Conservation (phyloP, 2,113 vertebrate species). For the Cyanocitta stelleri region DNA sequence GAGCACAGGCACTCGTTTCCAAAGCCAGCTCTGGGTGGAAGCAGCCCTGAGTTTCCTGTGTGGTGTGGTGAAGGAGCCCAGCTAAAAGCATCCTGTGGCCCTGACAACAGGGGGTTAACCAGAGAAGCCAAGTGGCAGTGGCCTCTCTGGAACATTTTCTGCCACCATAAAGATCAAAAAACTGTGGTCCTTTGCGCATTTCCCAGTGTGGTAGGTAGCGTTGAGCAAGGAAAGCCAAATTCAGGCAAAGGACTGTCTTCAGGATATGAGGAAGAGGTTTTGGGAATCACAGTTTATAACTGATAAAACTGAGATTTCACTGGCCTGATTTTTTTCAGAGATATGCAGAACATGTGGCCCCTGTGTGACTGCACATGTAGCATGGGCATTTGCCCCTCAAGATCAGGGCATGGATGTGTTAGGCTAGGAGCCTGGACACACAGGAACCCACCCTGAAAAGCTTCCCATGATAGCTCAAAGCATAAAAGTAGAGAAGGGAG, state of each 20-base stretch:
- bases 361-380: background rate
- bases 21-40: background rate
- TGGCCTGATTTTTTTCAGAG: background rate
- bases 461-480: background rate
- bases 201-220: background rate
- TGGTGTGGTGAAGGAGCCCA: background rate
- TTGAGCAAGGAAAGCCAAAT: background rate
- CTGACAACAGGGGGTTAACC: background rate
- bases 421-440: background rate
- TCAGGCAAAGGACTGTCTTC: background rate
- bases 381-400: background rate
- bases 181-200: background rate
- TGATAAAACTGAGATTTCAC: background rate
- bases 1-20: fast-evolving
- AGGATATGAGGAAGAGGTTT: background rate
- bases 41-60: background rate
- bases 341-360: background rate
- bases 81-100: background rate
- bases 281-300: background rate
- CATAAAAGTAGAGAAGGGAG: background rate
- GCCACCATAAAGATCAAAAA: background rate
- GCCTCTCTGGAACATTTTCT: background rate
- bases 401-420: background rate
- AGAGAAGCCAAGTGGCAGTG: background rate
- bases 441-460: background rate